Conservation (phyloP, 2,113 vertebrate genomes). For the Paramormyrops kingsleyae region DNA sequence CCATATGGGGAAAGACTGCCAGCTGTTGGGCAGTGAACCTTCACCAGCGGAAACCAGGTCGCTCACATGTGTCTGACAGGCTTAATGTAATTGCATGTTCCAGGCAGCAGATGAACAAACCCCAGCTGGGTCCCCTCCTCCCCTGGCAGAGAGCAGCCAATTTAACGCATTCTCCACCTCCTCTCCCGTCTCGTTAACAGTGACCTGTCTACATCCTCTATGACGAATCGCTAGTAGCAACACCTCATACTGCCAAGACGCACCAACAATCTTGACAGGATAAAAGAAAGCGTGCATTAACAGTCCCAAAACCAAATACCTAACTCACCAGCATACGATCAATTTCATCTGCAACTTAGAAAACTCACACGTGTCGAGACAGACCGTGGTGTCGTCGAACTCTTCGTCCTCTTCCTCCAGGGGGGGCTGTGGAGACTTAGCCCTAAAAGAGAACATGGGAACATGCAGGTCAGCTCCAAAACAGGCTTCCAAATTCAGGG, state of each 20-base stretch:
- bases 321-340: neutral
- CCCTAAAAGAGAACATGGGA: slow-evolving; percentile 61
- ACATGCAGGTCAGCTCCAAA: neutral
- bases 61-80: neutral
- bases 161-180: neutral
- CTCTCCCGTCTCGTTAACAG: neutral
- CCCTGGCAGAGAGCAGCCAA: neutral
- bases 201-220: neutral
- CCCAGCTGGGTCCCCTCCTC: neutral
- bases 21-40: neutral
- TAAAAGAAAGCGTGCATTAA: neutral
- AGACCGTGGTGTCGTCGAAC: slow-evolving; percentile 92
- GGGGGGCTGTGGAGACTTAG: slow-evolving; percentile 92
- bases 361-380: slow-evolving; percentile 91
- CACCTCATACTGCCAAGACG: neutral
- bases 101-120: neutral
- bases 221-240: neutral
- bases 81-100: neutral
- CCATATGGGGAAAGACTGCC: neutral
- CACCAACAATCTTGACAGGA: neutral
- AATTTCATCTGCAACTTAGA: neutral
- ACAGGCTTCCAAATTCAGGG: neutral
- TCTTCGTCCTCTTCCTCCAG: slow-evolving; percentile 97
- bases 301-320: neutral
- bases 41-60: neutral